Conservation (phyloP, 2,888 invertebrate species). For the Marasmarcha lunaedactyla region DNA sequence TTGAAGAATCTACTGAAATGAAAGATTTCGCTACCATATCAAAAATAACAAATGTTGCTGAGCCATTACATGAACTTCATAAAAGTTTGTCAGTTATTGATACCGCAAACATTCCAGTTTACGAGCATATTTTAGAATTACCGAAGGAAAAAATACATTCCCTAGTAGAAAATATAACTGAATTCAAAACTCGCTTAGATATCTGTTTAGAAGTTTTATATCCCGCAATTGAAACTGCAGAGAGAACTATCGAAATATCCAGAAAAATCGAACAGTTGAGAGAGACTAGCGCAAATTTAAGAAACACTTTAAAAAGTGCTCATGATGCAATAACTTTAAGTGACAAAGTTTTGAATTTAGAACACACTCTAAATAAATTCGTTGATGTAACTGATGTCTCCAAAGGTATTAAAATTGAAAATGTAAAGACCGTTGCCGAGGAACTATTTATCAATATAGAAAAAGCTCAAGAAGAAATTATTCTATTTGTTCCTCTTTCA, state of each 20-base stretch:
- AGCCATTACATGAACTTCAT: constrained; percentile 46
- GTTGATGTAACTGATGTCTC: constrained; percentile 33
- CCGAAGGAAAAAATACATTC: constrained; percentile 39
- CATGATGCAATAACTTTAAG: constrained; percentile 12
- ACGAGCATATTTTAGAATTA: constrained; percentile 44
- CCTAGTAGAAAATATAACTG: constrained; percentile 33
- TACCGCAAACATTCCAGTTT: constrained; percentile 45
- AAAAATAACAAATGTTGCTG: constrained; percentile 39
- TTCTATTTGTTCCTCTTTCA: constrained; percentile 31
- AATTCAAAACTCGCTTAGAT: constrained; percentile 41
- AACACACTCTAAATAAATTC: constrained; percentile 28
- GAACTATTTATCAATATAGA: constrained; percentile 36
- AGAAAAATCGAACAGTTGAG: constrained; percentile 36
- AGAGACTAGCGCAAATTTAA: constrained; percentile 35
- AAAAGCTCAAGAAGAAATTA: constrained; percentile 40
- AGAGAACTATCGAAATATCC: constrained; percentile 41
- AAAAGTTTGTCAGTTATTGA: constrained; percentile 45
- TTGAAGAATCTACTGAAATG: constrained; percentile 38
- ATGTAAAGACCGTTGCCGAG: constrained; percentile 38
- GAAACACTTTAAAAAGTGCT: constrained; percentile 24
- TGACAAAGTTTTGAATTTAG: constrained; percentile 24
- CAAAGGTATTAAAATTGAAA: constrained; percentile 32
- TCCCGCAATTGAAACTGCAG: constrained; percentile 36
- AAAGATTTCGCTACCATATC: constrained; percentile 22
- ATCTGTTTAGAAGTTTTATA: constrained; percentile 36